A percentile compares a stretch with the other conserved stretches of the same genome.
phyloP scores from a whole-genome alignment of 2,888 invertebrate species.

The Morpho helenor region DNA sequence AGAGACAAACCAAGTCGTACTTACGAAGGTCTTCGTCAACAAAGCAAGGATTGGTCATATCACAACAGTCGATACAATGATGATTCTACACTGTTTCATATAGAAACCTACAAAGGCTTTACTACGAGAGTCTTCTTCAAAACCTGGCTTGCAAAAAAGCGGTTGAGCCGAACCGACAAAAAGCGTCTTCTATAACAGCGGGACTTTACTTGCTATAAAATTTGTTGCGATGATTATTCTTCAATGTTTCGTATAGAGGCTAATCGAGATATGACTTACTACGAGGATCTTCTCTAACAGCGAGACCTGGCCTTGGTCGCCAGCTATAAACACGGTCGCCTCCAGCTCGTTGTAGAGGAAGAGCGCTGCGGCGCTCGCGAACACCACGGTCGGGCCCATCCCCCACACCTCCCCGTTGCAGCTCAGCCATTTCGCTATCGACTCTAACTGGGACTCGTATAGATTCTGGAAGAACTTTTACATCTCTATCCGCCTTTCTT shows the following conservation, averaged over 20 bases:
- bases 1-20: too few species aligned
- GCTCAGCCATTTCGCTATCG: constrained; percentile 63
- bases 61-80: too few species aligned
- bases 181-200: constrained; percentile 46
- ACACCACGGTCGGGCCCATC: constrained; percentile 66
- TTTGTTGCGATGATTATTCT: too few species aligned
- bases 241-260: too few species aligned
- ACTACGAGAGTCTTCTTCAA: too few species aligned
- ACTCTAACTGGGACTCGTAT: constrained; percentile 46
- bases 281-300: constrained; percentile 55
- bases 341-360: constrained; percentile 71
- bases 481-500: neutral
- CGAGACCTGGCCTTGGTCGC: constrained; percentile 49
- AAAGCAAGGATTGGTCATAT: too few species aligned
- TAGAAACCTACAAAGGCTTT: too few species aligned
- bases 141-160: neutral
- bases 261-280: too few species aligned
- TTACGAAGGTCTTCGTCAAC: too few species aligned
- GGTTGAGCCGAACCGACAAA: neutral
- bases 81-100: too few species aligned
- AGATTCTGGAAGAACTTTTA: constrained; percentile 39
- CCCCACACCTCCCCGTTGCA: constrained; percentile 73
- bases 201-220: constrained; percentile 33
- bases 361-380: constrained; percentile 68
- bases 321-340: constrained; percentile 50